Evolutionary conservation across 2,797 vertebrate genomes (phyloP).

Genomic region (Triplophysa bombifrons): DNA sequence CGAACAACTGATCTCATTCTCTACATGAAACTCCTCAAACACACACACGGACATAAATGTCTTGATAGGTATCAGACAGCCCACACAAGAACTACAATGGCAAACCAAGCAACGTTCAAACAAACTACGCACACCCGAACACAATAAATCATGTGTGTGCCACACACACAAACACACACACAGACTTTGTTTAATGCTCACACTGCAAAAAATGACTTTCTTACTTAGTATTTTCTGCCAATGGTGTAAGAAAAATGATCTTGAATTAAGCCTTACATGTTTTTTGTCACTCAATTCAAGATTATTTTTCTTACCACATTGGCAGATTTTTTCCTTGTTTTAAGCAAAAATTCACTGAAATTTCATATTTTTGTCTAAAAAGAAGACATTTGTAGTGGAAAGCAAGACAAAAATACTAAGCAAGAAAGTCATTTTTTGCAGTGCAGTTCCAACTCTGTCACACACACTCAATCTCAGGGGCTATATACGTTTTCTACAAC

Average conservation of each 20-base stretch:
- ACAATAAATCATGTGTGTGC: conserved; percentile 28
- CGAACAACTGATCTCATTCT: conserved; percentile 58
- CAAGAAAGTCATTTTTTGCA: too few relatives aligned
- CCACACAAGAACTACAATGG: conserved; percentile 33
- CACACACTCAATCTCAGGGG: conserved; percentile 46
- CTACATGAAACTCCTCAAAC: conserved; percentile 50
- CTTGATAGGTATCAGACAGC: conserved; percentile 32
- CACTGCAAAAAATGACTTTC: too few relatives aligned
- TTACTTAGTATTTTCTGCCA: too few relatives aligned
- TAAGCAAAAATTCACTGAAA: too few relatives aligned
- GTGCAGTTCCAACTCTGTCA: conserved; percentile 50
- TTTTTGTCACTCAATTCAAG: too few relatives aligned
- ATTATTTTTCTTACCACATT: too few relatives aligned
- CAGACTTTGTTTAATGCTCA: conserved; percentile 38
- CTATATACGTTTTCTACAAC: conserved; percentile 42
- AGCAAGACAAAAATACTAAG: too few relatives aligned
- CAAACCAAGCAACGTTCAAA: conserved; percentile 27
- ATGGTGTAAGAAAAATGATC: too few relatives aligned
- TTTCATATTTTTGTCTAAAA: too few relatives aligned
- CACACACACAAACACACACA: conserved; percentile 17
- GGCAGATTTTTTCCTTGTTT: too few relatives aligned
- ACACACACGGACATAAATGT: conserved; percentile 32
- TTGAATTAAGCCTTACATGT: too few relatives aligned
- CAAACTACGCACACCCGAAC: conserved; percentile 1
- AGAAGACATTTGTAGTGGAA: too few relatives aligned